These are phyloP conservation scores for Oxystoma pomonae DNA, from an alignment of 2,888 invertebrate genomes.

Conservation along the genomic window DNA sequence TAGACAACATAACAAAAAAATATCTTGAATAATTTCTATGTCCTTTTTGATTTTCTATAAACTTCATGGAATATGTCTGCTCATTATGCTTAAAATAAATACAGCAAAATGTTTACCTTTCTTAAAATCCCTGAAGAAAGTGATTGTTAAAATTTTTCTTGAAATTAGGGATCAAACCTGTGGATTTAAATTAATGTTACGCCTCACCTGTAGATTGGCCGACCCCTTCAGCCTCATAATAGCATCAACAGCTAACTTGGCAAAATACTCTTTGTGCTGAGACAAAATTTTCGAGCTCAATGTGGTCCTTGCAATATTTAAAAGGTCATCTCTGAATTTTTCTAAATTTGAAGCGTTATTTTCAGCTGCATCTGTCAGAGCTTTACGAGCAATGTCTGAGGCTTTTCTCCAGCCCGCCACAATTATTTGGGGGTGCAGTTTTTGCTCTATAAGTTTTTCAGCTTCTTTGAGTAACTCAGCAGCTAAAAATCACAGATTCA, in stretches of 20 bases:
- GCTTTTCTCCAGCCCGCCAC: constrained; percentile 94
- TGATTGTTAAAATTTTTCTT: too few relatives aligned
- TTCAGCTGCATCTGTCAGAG: constrained; percentile 71
- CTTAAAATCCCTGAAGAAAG: too few relatives aligned
- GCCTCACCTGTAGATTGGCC: constrained; percentile 66
- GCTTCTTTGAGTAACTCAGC: constrained; percentile 93
- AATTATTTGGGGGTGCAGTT: constrained; percentile 97
- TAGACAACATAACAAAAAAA: too few relatives aligned
- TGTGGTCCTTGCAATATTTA: constrained; percentile 97
- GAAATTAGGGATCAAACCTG: too few relatives aligned
- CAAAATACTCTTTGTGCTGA: constrained; percentile 95
- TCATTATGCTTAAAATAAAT: too few relatives aligned
- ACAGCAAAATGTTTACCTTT: too few relatives aligned
- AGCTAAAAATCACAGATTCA: constrained; percentile 62
- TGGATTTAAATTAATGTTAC: too few relatives aligned
- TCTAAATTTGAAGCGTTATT: constrained; percentile 79
- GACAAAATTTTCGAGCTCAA: constrained; percentile 96
- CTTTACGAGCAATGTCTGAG: constrained; percentile 75
- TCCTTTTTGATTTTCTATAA: constrained; percentile 1
- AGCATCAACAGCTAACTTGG: constrained; percentile 93
- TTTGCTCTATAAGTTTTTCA: constrained; percentile 87
- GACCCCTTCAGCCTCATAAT: constrained; percentile 93
- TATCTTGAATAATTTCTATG: too few relatives aligned
- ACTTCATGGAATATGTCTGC: too few relatives aligned
- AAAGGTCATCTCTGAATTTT: constrained; percentile 79